A percentile compares a stretch with the other conserved stretches of the same genome.
phyloP scores from a whole-genome alignment of 2,113 vertebrate species.

The Sinocyclocheilus anshuiensis region DNA sequence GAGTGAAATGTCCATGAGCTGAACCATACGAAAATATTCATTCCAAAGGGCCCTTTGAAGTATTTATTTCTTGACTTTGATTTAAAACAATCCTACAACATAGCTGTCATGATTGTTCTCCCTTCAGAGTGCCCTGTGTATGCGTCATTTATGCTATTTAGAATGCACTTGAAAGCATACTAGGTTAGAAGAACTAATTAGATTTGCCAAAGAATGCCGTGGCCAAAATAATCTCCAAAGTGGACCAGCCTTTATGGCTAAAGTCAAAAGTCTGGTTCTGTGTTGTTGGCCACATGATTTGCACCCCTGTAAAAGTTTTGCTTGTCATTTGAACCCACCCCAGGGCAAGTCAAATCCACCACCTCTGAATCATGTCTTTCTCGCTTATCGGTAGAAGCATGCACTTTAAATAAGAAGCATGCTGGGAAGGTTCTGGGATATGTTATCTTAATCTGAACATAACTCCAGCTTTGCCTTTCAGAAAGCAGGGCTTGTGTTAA shows the following conservation, averaged over 20 bases:
- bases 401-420: constrained; percentile 62
- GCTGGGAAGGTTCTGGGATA: constrained; percentile 58
- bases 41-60: neutral
- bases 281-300: constrained; percentile 40
- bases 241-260: neutral
- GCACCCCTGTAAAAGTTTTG: constrained; percentile 58
- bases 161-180: neutral
- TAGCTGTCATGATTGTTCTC: neutral
- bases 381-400: constrained; percentile 55
- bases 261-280: constrained; percentile 4
- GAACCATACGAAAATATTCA: neutral
- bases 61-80: too few species aligned
- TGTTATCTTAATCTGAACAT: constrained; percentile 69
- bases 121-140: neutral
- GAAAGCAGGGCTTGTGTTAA: constrained; percentile 58
- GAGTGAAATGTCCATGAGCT: neutral
- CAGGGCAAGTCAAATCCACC: constrained; percentile 46
- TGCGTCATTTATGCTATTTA: neutral
- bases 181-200: neutral
- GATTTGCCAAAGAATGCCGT: neutral
- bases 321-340: constrained; percentile 58
- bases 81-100: neutral
- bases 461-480: constrained; percentile 65
- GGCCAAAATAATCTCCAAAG: constrained; percentile 1
- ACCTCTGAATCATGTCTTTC: constrained; percentile 54